These are phyloP conservation scores for Columba guinea DNA, from an alignment of 2,797 vertebrate genomes.

Conservation along the genomic window DNA sequence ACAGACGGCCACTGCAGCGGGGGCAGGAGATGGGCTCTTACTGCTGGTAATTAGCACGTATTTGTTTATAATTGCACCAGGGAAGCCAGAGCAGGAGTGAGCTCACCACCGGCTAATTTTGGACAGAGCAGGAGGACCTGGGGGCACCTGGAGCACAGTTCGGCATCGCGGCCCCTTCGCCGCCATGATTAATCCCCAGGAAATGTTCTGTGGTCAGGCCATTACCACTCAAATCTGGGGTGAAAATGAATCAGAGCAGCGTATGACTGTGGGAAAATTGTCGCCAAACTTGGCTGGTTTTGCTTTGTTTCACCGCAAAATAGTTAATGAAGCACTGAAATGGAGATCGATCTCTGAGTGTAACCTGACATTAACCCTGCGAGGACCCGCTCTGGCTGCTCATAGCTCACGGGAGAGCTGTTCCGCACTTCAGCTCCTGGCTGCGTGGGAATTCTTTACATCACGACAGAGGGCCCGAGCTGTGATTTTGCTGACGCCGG, in stretches of 20 bases:
- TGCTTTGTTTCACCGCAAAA: slow-evolving; percentile 56
- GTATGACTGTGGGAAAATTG: slow-evolving; percentile 60
- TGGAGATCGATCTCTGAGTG: background rate
- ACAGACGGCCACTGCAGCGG: fast-evolving
- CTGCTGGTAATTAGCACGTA: background rate
- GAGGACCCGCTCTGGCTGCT: background rate
- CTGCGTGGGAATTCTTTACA: background rate
- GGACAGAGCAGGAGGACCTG: background rate
- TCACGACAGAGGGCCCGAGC: background rate
- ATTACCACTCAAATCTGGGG: slow-evolving; percentile 42
- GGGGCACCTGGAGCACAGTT: slow-evolving; percentile 31
- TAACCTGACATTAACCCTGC: slow-evolving; percentile 22
- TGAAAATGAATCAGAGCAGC: slow-evolving; percentile 44
- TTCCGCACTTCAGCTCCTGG: background rate
- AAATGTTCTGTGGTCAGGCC: slow-evolving; percentile 63
- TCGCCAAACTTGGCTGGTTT: slow-evolving; percentile 59
- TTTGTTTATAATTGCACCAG: background rate
- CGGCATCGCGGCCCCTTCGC: slow-evolving; percentile 1
- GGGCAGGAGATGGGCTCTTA: background rate
- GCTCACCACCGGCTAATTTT: background rate
- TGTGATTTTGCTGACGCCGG: background rate
- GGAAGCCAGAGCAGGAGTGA: background rate
- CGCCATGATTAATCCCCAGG: slow-evolving; percentile 59
- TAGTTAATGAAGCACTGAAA: slow-evolving; percentile 39
- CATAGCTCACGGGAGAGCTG: background rate